phyloP scores from a whole-genome alignment of 2,113 vertebrate species.

The Anolis sagrei region DNA sequence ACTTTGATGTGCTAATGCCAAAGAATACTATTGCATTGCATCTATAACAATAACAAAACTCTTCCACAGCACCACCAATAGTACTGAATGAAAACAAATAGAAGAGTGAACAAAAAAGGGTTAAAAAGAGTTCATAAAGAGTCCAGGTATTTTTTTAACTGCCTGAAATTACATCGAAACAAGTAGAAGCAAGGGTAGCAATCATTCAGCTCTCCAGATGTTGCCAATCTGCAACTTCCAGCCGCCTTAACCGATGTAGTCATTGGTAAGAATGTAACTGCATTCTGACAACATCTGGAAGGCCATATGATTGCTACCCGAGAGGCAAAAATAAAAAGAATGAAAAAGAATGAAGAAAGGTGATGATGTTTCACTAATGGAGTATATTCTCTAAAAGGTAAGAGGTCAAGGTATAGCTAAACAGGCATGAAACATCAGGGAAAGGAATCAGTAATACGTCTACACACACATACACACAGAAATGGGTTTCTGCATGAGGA shows the following conservation, averaged over 20 bases:
- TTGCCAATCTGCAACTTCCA: no score
- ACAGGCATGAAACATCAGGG: not conserved
- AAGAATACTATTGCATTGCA: constrained; percentile 42
- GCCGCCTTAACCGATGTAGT: no score
- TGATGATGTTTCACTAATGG: constrained; percentile 24
- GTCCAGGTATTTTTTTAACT: not conserved
- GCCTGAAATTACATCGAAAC: constrained; percentile 34
- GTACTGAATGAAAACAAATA: constrained; percentile 37
- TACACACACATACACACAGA: not conserved
- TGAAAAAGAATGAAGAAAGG: not conserved
- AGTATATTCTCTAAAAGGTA: constrained; percentile 20
- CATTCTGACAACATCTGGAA: no score
- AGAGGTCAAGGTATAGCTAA: not conserved
- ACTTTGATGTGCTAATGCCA: not conserved
- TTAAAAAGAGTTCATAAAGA: not conserved
- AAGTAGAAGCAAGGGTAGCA: constrained; percentile 2
- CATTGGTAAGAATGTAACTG: no score
- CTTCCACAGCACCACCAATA: constrained; percentile 41
- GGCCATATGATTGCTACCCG: no score
- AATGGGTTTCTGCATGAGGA: not conserved
- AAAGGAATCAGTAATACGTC: constrained; percentile 18
- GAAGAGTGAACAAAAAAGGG: constrained; percentile 33
- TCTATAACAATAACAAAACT: constrained; percentile 1
- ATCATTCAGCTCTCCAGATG: not conserved
- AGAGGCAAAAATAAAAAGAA: not conserved